Evolutionary conservation across 2,888 invertebrate genomes (phyloP).

Genomic region (Omphaloscelis lunosa): DNA sequence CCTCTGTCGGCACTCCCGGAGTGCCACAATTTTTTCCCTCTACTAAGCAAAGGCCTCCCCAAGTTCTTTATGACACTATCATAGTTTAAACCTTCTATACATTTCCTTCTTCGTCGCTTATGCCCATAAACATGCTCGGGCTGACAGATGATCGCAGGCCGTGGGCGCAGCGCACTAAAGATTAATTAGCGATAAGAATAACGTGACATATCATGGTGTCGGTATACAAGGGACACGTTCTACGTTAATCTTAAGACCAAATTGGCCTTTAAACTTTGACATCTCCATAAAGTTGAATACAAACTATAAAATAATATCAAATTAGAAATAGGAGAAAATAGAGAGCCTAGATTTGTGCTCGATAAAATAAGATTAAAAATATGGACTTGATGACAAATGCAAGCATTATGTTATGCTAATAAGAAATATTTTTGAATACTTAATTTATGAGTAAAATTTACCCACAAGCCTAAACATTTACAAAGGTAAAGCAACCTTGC

Average conservation of each 20-base stretch:
- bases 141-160: conserved; percentile 40
- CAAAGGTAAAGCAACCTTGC: not conserved
- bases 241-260: conserved; percentile 13
- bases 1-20: too few relatives aligned
- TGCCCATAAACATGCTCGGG: conserved; percentile 48
- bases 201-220: conserved; percentile 26
- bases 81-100: conserved; percentile 34
- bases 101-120: not conserved
- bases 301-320: too few relatives aligned
- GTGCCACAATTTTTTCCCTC: too few relatives aligned
- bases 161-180: conserved; percentile 41
- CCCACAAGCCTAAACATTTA: conserved; percentile 6
- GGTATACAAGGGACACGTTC: not conserved
- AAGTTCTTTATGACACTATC: not conserved
- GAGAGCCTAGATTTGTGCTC: not conserved
- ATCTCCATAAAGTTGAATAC: not conserved
- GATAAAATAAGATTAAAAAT: not conserved
- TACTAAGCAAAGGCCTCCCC: not conserved
- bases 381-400: not conserved
- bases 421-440: not conserved
- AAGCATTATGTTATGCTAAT: too few relatives aligned
- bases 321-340: not conserved
- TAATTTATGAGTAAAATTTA: not conserved
- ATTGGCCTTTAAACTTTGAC: conserved; percentile 1
- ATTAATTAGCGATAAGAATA: conserved; percentile 54